A percentile compares a stretch with the other conserved stretches of the same genome.
phyloP scores from a whole-genome alignment of 2,797 vertebrate species.

The Tangara arthus region DNA sequence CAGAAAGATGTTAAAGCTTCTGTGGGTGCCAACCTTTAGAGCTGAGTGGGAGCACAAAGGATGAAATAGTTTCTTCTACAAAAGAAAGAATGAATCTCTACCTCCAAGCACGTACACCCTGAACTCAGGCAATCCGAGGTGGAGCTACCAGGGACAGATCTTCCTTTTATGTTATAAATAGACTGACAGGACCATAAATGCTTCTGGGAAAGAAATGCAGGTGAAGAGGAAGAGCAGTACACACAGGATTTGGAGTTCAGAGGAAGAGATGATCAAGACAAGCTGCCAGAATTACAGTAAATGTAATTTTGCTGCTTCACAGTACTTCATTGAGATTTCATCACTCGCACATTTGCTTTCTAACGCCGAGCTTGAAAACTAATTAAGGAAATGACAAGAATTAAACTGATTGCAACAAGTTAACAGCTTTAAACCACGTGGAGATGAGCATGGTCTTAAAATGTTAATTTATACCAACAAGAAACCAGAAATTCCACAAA shows the following conservation, averaged over 20 bases:
- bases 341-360: neutral
- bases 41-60: neutral
- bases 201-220: neutral
- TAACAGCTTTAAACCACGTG: neutral
- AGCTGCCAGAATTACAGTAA: conserved; percentile 12
- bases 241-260: neutral
- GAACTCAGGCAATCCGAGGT: fast-evolving
- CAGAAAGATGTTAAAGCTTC: neutral
- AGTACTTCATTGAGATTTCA: neutral
- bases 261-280: neutral
- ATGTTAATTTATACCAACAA: neutral
- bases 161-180: neutral
- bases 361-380: neutral
- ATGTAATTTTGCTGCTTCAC: neutral
- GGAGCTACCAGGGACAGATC: neutral
- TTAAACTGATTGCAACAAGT: conserved; percentile 18
- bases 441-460: neutral
- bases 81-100: neutral
- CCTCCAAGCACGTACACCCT: neutral
- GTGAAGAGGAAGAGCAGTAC: neutral
- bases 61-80: neutral
- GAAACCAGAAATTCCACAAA: neutral
- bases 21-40: neutral
- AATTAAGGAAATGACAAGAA: conserved; percentile 45
- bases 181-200: neutral